Evolutionary conservation across 2,797 vertebrate genomes (phyloP).

Genomic region (Tragelaphus eurycerus): DNA sequence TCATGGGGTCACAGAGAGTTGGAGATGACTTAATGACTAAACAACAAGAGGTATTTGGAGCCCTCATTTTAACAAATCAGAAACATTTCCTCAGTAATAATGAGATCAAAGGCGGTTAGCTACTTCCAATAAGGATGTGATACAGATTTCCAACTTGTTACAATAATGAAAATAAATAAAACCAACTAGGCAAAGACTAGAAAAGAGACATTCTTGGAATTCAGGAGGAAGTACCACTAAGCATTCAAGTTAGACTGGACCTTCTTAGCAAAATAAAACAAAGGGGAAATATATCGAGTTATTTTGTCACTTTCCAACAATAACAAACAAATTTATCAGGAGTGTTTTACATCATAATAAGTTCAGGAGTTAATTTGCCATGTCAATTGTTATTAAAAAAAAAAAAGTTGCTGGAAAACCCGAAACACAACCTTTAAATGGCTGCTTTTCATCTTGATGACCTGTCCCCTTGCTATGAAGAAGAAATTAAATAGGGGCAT

Average conservation of each 20-base stretch:
- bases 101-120: not conserved
- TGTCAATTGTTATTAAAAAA: not conserved
- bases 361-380: not conserved
- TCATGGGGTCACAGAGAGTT: not conserved
- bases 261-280: not conserved
- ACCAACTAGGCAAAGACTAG: not conserved
- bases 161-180: constrained; percentile 5
- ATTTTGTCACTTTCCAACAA: not conserved
- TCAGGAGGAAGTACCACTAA: not conserved
- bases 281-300: not conserved
- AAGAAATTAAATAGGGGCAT: not conserved
- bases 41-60: not conserved
- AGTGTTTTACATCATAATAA: not conserved
- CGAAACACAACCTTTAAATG: not conserved
- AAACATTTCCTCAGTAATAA: not conserved
- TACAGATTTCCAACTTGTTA: not conserved
- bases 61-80: not conserved
- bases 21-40: not conserved
- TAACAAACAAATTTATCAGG: not conserved
- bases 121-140: not conserved
- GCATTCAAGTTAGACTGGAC: not conserved
- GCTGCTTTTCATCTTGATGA: not conserved
- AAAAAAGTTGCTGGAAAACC: not conserved
- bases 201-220: not conserved
- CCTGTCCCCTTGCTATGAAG: not conserved